Conservation (phyloP, 2,113 vertebrate species). For the Actenoides hombroni region DNA sequence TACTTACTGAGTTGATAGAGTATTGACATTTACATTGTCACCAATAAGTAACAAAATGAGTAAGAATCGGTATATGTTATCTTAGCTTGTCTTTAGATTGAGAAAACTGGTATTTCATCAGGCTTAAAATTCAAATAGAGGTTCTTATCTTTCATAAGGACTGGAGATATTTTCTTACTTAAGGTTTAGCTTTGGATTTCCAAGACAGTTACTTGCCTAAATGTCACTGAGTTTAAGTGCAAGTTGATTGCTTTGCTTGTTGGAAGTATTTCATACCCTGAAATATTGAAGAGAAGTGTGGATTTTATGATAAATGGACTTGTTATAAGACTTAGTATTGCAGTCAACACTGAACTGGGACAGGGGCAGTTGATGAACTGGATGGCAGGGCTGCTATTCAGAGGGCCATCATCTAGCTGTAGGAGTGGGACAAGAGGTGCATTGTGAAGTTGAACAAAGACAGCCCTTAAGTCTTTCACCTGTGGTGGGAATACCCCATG, state of each 20-base stretch:
- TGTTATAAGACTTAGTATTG: background rate
- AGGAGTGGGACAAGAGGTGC: background rate
- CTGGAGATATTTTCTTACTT: background rate
- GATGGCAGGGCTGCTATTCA: background rate
- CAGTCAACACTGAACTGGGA: background rate
- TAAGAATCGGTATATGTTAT: background rate
- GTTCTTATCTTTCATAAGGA: background rate
- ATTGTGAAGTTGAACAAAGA: background rate
- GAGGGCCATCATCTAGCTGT: background rate
- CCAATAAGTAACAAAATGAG: background rate
- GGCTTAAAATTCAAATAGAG: background rate
- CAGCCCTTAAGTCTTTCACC: background rate
- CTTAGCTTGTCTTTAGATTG: background rate
- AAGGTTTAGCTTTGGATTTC: background rate
- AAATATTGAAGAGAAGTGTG: background rate
- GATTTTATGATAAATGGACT: background rate
- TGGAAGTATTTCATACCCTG: background rate
- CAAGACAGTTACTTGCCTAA: background rate
- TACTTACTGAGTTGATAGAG: background rate
- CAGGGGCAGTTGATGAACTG: fast-evolving
- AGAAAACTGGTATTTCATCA: background rate
- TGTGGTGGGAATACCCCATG: background rate
- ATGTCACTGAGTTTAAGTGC: background rate
- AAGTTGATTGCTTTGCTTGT: background rate
- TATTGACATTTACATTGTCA: background rate